These are phyloP conservation scores for Drosophila koepferae DNA, from an alignment of 2,888 invertebrate species.

Conservation along the genomic window DNA sequence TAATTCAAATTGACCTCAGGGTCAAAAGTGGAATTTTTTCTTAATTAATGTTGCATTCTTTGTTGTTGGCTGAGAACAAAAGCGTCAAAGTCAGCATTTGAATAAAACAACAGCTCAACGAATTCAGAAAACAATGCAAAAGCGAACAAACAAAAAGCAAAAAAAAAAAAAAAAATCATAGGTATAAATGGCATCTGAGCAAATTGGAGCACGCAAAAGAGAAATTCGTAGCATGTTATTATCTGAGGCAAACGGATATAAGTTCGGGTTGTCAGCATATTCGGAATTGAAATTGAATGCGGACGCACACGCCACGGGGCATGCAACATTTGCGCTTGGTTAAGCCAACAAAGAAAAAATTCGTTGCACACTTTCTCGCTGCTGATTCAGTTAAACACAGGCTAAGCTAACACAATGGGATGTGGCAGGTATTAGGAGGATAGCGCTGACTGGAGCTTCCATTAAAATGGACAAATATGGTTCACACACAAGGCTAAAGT, in stretches of 20 bases:
- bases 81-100: slow-evolving; percentile 32
- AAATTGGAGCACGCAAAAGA: slow-evolving; percentile 42
- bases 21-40: slow-evolving; percentile 12
- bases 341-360: slow-evolving; percentile 19
- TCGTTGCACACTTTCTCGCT: slow-evolving; percentile 29
- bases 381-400: slow-evolving; percentile 45
- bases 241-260: slow-evolving; percentile 29
- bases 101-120: slow-evolving; percentile 18
- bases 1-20: neutral
- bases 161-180: neutral
- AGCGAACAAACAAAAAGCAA: neutral
- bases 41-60: slow-evolving; percentile 46
- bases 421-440: neutral
- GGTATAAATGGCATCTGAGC: slow-evolving; percentile 11
- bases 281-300: slow-evolving; percentile 61
- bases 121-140: slow-evolving; percentile 10
- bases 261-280: slow-evolving; percentile 64
- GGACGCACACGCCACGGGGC: slow-evolving; percentile 36
- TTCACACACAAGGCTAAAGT: neutral
- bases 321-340: slow-evolving; percentile 38
- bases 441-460: neutral
- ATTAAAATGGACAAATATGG: slow-evolving; percentile 13
- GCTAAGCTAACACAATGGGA: slow-evolving; percentile 15
- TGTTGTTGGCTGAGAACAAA: slow-evolving; percentile 28
- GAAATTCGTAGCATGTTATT: slow-evolving; percentile 35